These are phyloP conservation scores for Epiperipatus broadwayi DNA, from an alignment of 2,888 invertebrate species.

Conservation along the genomic window DNA sequence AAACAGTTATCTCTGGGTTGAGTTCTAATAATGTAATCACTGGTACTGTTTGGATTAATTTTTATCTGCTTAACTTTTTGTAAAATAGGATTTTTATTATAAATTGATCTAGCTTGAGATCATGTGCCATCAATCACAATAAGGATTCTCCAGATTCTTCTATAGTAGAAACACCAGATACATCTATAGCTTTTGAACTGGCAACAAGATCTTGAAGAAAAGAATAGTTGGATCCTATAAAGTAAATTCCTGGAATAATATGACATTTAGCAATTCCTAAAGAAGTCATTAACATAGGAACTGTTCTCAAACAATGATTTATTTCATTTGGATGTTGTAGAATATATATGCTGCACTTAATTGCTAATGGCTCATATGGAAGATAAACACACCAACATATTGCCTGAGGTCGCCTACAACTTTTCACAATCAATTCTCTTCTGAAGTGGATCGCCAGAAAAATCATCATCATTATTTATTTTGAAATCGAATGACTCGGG, in stretches of 20 bases:
- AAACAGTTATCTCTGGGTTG: constrained; percentile 79
- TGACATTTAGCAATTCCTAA: constrained; percentile 53
- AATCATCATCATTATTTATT: too few species aligned
- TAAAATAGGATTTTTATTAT: constrained; percentile 54
- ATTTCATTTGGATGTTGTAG: constrained; percentile 76
- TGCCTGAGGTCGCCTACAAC: constrained; percentile 57
- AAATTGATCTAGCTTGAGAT: constrained; percentile 85
- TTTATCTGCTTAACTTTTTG: constrained; percentile 54
- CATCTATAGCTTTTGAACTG: constrained; percentile 40
- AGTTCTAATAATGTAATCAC: constrained; percentile 76
- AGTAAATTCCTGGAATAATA: constrained; percentile 60
- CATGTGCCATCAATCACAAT: constrained; percentile 81
- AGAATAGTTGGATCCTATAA: constrained; percentile 25
- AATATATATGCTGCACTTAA: constrained; percentile 51
- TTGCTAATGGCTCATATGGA: constrained; percentile 46
- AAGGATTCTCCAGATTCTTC: constrained; percentile 33
- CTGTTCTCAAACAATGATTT: constrained; percentile 50
- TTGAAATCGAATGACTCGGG: too few species aligned
- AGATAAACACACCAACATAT: constrained; percentile 82
- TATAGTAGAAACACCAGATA: constrained; percentile 35
- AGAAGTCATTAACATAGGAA: constrained; percentile 64
- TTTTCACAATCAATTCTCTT: too few species aligned
- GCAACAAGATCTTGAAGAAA: constrained; percentile 18
- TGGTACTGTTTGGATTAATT: constrained; percentile 46
- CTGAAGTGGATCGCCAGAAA: too few species aligned